Percentiles rank a stretch among this genome's conserved stretches.
Evolutionary conservation across 2,797 vertebrate species (phyloP).

Genomic region (Setipinna tenuifilis): DNA sequence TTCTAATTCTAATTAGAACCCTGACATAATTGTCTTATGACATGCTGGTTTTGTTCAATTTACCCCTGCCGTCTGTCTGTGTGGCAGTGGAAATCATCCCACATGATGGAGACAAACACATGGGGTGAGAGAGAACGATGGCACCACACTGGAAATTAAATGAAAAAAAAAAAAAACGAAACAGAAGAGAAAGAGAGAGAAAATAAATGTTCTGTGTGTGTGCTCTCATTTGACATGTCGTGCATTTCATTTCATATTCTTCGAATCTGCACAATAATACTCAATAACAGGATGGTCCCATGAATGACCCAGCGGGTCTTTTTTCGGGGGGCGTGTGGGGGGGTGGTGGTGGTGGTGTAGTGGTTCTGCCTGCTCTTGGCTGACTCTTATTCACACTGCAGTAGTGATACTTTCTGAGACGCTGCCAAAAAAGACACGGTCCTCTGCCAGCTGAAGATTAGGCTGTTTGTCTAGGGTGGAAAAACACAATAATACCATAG

Average conservation of each 20-base stretch:
- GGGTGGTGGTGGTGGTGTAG: background rate
- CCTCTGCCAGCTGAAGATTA: slow-evolving; percentile 26
- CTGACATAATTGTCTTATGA: slow-evolving; percentile 77
- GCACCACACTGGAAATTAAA: slow-evolving; percentile 27
- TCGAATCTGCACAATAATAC: background rate
- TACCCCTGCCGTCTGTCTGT: slow-evolving; percentile 59
- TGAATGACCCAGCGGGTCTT: slow-evolving; percentile 13
- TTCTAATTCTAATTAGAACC: slow-evolving; percentile 77
- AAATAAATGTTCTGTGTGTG: background rate
- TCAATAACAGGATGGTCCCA: slow-evolving; percentile 24
- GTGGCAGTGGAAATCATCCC: slow-evolving; percentile 35
- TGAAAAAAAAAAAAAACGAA: slow-evolving; percentile 8
- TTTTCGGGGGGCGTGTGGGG: background rate
- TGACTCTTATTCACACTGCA: slow-evolving; percentile 23
- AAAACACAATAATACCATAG: slow-evolving; percentile 21
- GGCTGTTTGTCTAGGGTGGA: slow-evolving; percentile 23
- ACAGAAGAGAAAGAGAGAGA: background rate
- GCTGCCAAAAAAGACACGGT: slow-evolving; percentile 6
- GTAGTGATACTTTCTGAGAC: slow-evolving; percentile 17
- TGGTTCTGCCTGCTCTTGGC: slow-evolving; percentile 7
- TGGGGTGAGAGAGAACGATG: background rate
- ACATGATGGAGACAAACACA: slow-evolving; percentile 25
- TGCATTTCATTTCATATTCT: background rate
- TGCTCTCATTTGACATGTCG: slow-evolving; percentile 10
- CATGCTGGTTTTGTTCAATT: slow-evolving; percentile 73